These are phyloP conservation scores for Lytechinus variegatus DNA, from an alignment of 35 echinoderm and acorn worm species.

Conservation along the genomic window DNA sequence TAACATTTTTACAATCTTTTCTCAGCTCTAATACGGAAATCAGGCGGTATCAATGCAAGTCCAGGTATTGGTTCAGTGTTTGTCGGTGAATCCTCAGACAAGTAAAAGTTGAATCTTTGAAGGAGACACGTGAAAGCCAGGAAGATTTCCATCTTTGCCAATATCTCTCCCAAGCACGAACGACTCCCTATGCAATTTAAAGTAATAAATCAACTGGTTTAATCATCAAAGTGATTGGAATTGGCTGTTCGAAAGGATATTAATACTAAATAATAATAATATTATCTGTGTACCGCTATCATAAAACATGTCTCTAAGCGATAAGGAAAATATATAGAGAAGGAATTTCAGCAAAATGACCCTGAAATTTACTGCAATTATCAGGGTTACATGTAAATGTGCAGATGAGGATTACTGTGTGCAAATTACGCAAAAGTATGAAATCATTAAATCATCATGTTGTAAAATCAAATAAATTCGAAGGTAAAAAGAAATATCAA, in stretches of 20 bases:
- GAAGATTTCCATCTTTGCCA: constrained; percentile 29
- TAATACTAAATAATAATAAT: too few relatives aligned
- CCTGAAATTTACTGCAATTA: too few relatives aligned
- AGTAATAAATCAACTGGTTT: not conserved
- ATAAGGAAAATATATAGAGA: too few relatives aligned
- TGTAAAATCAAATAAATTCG: not conserved
- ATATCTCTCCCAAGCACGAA: not conserved
- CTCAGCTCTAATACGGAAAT: not conserved
- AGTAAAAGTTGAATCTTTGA: not conserved
- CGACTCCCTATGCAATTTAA: not conserved
- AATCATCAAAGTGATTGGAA: too few relatives aligned
- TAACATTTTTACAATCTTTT: not conserved
- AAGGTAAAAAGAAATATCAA: not conserved
- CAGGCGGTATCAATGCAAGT: not conserved
- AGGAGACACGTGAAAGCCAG: not conserved
- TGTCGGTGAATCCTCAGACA: not conserved
- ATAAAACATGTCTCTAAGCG: too few relatives aligned
- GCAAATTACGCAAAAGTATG: too few relatives aligned
- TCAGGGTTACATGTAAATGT: too few relatives aligned
- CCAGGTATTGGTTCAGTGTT: not conserved
- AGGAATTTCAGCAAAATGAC: too few relatives aligned
- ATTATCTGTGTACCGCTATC: too few relatives aligned
- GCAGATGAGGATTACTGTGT: too few relatives aligned
- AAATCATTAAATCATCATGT: too few relatives aligned
- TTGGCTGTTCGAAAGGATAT: too few relatives aligned